Evolutionary conservation across 37 sponge, comb jelly and placozoan genomes (phyloP), one percentile per base, ranked within the genome.

Genomic region (Hormiphora californensis): DNA sequence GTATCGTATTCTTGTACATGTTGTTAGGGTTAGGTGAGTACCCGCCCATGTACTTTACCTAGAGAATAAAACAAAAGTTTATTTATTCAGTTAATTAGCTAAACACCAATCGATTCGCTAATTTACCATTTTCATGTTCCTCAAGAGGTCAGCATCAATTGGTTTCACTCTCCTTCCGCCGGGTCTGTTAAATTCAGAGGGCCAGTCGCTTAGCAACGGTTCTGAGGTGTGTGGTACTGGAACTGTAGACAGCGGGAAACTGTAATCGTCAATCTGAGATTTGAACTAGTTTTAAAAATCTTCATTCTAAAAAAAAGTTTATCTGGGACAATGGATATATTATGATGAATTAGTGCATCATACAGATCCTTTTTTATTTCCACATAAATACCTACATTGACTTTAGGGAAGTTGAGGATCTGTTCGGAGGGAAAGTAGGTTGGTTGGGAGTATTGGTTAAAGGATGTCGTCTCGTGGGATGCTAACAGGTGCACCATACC

Each of bases 331-430:
- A n/a, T n/a, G n/a, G n/a, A n/a, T n/a, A n/a, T n/a, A n/a, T n/a
- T n/a, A n/a, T n/a, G n/a, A n/a, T n/a, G n/a, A n/a, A n/a, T n/a
- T n/a, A n/a, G n/a, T n/a, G n/a, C n/a, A n/a, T n/a, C n/a, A n/a
- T n/a, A n/a, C n/a, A n/a, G n/a, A n/a, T n/a, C n/a, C n/a, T n/a
- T n/a, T n/a, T n/a, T n/a, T n/a, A n/a, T n/a, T n/a, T n/a, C n/a
- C n/a, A n/a, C n/a, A n/a, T n/a, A n/a, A n/a, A n/a, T n/a, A n/a
- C n/a, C n/a, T n/a, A 73, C 81, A 19, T 73, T 73, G 81, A 73
- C 81, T 73, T 73, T 73, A 46, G 81, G 81, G 81, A 73, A 73
- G 81, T 73, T 73, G 81, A 73, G 41, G 46, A 73, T 73, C 46
- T 73, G 40, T 40, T 73, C 81, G 1, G 81, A 43, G 23, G 81